A percentile compares a stretch with the other conserved stretches of the same genome.
These are phyloP conservation scores for Syrphus vitripennis DNA, from an alignment of 2,888 invertebrate genomes.

Conservation along the genomic window DNA sequence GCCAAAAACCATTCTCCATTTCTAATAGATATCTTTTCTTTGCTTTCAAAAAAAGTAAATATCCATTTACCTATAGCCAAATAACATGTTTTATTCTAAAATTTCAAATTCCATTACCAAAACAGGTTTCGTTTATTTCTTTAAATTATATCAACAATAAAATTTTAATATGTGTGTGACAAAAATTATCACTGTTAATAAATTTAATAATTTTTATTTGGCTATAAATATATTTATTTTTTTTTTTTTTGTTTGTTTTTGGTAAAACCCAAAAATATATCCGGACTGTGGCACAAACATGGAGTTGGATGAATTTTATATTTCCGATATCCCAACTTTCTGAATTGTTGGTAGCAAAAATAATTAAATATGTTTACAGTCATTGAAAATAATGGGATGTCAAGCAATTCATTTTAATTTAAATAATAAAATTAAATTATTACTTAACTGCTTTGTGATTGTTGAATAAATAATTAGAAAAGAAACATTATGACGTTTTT, in stretches of 20 bases:
- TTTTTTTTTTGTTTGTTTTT: slow-evolving; percentile 16
- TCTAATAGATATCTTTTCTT: neutral
- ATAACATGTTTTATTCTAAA: slow-evolving; percentile 1
- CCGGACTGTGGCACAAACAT: neutral
- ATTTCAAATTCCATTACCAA: slow-evolving; percentile 14
- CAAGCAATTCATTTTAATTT: slow-evolving; percentile 51
- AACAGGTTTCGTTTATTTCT: slow-evolving; percentile 1
- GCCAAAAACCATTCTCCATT: neutral
- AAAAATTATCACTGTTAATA: slow-evolving; percentile 50
- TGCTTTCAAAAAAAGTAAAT: neutral
- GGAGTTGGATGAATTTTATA: neutral
- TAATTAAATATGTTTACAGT: neutral
- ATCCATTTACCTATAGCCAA: neutral
- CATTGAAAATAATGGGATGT: slow-evolving; percentile 26
- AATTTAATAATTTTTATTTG: slow-evolving; percentile 34
- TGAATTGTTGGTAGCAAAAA: neutral
- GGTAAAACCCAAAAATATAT: slow-evolving; percentile 62
- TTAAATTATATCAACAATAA: slow-evolving; percentile 45
- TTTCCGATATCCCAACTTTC: neutral
- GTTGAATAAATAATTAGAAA: neutral
- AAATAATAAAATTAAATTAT: slow-evolving; percentile 25
- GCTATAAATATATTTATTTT: neutral
- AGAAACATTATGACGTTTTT: neutral
- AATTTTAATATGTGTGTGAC: slow-evolving; percentile 42
- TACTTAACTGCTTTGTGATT: neutral